phyloP scores from a whole-genome alignment of 1,140 invertebrate species.

The Grapholita molesta region DNA sequence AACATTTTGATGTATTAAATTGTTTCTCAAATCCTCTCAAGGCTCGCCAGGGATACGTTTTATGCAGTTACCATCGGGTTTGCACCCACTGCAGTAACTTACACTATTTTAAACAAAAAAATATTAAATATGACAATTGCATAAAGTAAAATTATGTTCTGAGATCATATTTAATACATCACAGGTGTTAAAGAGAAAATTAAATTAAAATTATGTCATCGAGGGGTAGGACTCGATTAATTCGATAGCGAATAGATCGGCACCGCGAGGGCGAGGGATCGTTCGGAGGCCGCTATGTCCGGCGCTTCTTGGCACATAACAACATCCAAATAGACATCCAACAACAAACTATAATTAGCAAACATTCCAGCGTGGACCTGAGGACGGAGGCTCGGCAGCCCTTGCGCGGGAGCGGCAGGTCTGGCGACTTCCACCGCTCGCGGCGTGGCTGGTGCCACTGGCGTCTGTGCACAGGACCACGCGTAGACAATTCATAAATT shows the following conservation, averaged over 20 bases:
- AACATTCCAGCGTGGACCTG: slow-evolving; percentile 16
- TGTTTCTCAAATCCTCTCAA: slow-evolving; percentile 54
- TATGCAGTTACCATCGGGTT: slow-evolving; percentile 29
- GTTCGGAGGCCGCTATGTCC: slow-evolving; percentile 13
- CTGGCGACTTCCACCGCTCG: neutral
- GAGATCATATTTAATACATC: slow-evolving; percentile 79
- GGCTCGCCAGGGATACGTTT: slow-evolving; percentile 45
- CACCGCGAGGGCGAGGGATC: neutral
- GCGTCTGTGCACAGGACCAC: slow-evolving; percentile 48
- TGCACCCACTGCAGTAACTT: slow-evolving; percentile 36
- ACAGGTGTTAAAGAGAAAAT: slow-evolving; percentile 72
- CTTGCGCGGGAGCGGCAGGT: neutral
- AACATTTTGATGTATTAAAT: slow-evolving; percentile 72
- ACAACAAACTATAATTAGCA: slow-evolving; percentile 42
- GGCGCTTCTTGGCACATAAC: slow-evolving; percentile 27
- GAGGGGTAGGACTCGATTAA: slow-evolving; percentile 11
- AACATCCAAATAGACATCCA: slow-evolving; percentile 39
- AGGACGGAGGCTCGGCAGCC: neutral
- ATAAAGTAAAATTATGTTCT: slow-evolving; percentile 74
- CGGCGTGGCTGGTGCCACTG: neutral
- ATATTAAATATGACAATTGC: slow-evolving; percentile 73
- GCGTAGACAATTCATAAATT: slow-evolving; percentile 64
- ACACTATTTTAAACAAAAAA: slow-evolving; percentile 63
- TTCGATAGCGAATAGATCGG: slow-evolving; percentile 7
- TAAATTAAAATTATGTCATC: slow-evolving; percentile 54